These are phyloP conservation scores for Odontesthes bonariensis DNA, from an alignment of 2,113 vertebrate genomes.

Conservation along the genomic window DNA sequence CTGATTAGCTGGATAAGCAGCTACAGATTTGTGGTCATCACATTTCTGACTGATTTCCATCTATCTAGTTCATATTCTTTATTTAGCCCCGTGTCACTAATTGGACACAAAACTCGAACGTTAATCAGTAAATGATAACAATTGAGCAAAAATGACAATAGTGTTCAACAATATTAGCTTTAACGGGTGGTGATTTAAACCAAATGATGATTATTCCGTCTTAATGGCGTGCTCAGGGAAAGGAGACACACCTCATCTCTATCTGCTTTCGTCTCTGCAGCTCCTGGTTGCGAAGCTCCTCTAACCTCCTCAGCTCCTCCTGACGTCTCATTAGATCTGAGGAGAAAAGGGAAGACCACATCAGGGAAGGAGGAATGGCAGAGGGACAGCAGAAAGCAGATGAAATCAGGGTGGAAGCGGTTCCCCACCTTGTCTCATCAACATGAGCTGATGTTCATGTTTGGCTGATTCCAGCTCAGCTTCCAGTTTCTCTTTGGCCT, in stretches of 20 bases:
- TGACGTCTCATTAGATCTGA: constrained; percentile 98
- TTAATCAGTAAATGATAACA: too few species aligned
- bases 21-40: too few species aligned
- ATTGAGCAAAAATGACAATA: too few species aligned
- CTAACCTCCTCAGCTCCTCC: constrained; percentile 94
- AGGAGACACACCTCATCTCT: constrained; percentile 89
- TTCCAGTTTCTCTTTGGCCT: constrained; percentile 97
- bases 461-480: constrained; percentile 98
- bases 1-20: background rate
- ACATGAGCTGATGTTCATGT: constrained; percentile 97
- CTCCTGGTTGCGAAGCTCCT: constrained; percentile 97
- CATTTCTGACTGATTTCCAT: too few species aligned
- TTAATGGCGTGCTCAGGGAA: background rate
- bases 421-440: constrained; percentile 95
- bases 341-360: background rate
- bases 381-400: background rate
- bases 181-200: too few species aligned
- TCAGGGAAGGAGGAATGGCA: background rate
- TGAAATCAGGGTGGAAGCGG: background rate
- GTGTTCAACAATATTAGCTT: too few species aligned
- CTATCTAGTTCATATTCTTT: too few species aligned
- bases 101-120: too few species aligned
- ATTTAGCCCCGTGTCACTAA: too few species aligned
- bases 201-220: background rate
- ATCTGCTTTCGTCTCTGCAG: constrained; percentile 98